These are phyloP conservation scores for Drosophila grimshawi DNA, from an alignment of 1,140 invertebrate species.

Conservation along the genomic window DNA sequence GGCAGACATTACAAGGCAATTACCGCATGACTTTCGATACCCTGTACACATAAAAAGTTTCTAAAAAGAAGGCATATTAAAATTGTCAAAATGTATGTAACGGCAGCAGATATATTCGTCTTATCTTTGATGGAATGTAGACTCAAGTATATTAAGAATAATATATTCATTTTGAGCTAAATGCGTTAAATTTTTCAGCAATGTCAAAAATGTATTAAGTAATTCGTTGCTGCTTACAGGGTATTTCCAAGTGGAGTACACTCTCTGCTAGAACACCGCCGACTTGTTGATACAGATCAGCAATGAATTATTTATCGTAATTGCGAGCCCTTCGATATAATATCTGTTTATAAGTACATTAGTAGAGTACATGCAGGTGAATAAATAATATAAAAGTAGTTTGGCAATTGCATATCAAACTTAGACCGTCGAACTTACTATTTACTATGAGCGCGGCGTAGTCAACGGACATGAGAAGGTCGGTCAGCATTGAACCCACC, in stretches of 20 bases:
- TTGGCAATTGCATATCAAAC: slow-evolving; percentile 31
- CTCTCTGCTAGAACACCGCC: neutral
- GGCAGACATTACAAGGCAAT: slow-evolving; percentile 28
- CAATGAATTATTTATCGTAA: slow-evolving; percentile 38
- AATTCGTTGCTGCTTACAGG: neutral
- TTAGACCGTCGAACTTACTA: slow-evolving; percentile 34
- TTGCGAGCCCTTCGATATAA: slow-evolving; percentile 27
- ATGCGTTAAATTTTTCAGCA: too few relatives aligned
- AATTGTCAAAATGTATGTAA: too few relatives aligned
- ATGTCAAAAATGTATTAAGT: too few relatives aligned
- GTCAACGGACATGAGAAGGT: slow-evolving; percentile 42
- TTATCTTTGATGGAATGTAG: too few relatives aligned
- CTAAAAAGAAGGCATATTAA: neutral
- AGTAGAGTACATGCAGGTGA: neutral
- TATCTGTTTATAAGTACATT: neutral
- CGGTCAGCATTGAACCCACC: slow-evolving; percentile 20
- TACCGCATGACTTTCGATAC: slow-evolving; percentile 26
- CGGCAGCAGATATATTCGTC: too few relatives aligned
- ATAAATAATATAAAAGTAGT: slow-evolving; percentile 15
- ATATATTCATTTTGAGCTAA: too few relatives aligned
- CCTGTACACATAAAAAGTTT: neutral
- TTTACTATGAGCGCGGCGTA: slow-evolving; percentile 35
- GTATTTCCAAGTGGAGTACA: neutral
- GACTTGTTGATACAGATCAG: slow-evolving; percentile 16
- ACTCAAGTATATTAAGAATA: too few relatives aligned